These are phyloP conservation scores for Adelosebastes latens DNA, from an alignment of 2,797 vertebrate species.

Conservation along the genomic window DNA sequence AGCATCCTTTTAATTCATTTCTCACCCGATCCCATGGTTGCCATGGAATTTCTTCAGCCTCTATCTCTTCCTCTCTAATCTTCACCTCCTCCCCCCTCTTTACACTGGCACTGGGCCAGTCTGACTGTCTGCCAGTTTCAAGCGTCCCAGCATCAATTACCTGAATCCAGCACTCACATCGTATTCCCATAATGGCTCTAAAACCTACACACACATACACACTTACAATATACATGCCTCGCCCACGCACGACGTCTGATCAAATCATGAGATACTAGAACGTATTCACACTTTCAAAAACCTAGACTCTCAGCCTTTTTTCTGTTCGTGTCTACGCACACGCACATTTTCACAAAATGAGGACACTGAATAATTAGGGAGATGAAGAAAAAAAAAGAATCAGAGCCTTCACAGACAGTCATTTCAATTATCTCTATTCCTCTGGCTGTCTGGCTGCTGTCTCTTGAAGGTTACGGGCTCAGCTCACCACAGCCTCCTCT, in stretches of 20 bases:
- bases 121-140: slow-evolving; percentile 65
- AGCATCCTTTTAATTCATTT: slow-evolving; percentile 30
- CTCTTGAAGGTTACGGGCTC: slow-evolving; percentile 63
- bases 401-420: slow-evolving; percentile 59
- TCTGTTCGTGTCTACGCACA: slow-evolving; percentile 4
- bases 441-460: slow-evolving; percentile 62
- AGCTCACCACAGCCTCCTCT: slow-evolving; percentile 40
- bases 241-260: slow-evolving; percentile 9
- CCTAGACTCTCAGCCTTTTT: slow-evolving; percentile 6
- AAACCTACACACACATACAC: slow-evolving; percentile 24
- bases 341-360: slow-evolving; percentile 55
- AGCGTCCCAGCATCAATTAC: slow-evolving; percentile 72
- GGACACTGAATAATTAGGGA: slow-evolving; percentile 72
- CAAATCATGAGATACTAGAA: slow-evolving; percentile 26
- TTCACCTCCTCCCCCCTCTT: slow-evolving; percentile 29
- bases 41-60: slow-evolving; percentile 42
- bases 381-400: slow-evolving; percentile 52
- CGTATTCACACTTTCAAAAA: slow-evolving; percentile 5
- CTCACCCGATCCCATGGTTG: slow-evolving; percentile 34
- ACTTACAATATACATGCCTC: slow-evolving; percentile 5
- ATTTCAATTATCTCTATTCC: slow-evolving; percentile 72
- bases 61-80: slow-evolving; percentile 54
- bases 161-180: slow-evolving; percentile 56
- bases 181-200: slow-evolving; percentile 60
- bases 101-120: slow-evolving; percentile 60